Conservation (phyloP, 2,797 vertebrate genomes). For the Paedocypris micromegethes region DNA sequence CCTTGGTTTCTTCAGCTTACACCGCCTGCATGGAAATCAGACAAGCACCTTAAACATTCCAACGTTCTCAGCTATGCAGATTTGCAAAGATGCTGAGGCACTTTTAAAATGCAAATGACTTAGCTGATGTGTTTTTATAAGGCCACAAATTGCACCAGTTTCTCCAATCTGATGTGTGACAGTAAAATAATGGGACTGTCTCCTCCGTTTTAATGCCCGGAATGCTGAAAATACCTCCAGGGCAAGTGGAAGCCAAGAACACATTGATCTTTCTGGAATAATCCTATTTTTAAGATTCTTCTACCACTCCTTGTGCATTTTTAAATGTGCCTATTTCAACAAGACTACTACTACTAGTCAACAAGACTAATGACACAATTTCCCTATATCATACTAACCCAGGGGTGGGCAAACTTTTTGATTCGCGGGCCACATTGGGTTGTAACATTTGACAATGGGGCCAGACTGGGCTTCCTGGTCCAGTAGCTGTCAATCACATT, state of each 20-base stretch:
- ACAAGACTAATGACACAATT: slow-evolving; percentile 26
- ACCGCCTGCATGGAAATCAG: slow-evolving; percentile 8
- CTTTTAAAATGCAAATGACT: slow-evolving; percentile 44
- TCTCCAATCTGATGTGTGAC: slow-evolving; percentile 38
- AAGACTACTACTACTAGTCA: too few relatives aligned
- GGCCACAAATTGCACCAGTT: slow-evolving; percentile 23
- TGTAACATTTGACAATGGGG: too few relatives aligned
- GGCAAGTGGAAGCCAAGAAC: slow-evolving; percentile 10
- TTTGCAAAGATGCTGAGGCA: slow-evolving; percentile 24
- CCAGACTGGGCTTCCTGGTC: too few relatives aligned
- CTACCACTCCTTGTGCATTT: slow-evolving; percentile 22
- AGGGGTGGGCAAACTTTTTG: too few relatives aligned
- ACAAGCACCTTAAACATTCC: slow-evolving; percentile 32
- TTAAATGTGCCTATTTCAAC: not conserved
- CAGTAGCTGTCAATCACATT: too few relatives aligned
- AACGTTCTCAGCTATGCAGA: slow-evolving; percentile 34
- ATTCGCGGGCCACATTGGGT: too few relatives aligned
- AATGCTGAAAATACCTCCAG: slow-evolving; percentile 27
- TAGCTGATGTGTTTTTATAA: slow-evolving; percentile 45
- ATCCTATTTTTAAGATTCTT: not conserved
- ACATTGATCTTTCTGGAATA: slow-evolving; percentile 12
- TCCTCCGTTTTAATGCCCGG: slow-evolving; percentile 33
- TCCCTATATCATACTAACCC: slow-evolving; percentile 35
- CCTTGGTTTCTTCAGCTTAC: not conserved
- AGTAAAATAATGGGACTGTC: slow-evolving; percentile 46